Conservation (phyloP, 2,888 invertebrate genomes). For the Oligia fasciuncula region DNA sequence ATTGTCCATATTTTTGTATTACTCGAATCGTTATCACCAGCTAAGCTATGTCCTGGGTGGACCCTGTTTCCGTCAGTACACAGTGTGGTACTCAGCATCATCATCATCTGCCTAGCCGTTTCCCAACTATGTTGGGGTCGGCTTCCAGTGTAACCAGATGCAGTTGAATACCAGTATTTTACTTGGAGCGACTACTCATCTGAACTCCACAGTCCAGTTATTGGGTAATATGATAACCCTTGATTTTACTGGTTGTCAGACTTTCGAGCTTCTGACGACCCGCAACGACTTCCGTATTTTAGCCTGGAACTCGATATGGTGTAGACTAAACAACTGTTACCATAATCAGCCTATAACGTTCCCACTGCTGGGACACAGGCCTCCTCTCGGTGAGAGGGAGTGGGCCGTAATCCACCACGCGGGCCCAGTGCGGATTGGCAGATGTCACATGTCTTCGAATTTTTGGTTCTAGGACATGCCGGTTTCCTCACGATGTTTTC, state of each 20-base stretch:
- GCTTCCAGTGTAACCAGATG: neutral
- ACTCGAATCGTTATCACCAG: constrained; percentile 46
- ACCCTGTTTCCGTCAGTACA: neutral
- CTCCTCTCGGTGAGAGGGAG: no score
- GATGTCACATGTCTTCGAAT: no score
- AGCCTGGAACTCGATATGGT: neutral
- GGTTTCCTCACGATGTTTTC: no score
- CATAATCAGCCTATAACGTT: no score
- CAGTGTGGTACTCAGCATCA: constrained; percentile 3
- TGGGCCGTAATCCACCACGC: no score
- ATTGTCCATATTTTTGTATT: constrained; percentile 59
- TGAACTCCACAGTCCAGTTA: neutral
- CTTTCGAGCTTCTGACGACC: neutral
- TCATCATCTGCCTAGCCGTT: neutral
- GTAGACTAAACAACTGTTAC: constrained; percentile 35
- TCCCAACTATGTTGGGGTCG: neutral
- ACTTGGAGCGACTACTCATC: neutral
- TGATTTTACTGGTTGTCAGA: neutral
- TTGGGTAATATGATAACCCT: neutral
- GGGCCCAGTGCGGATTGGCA: no score
- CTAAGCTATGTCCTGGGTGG: constrained; percentile 22
- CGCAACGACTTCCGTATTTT: neutral
- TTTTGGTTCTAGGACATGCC: no score
- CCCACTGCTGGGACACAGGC: no score
- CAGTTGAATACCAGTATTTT: neutral